phyloP scores from a whole-genome alignment of 2,113 vertebrate genomes.

The Gasterosteus aculeatus region DNA sequence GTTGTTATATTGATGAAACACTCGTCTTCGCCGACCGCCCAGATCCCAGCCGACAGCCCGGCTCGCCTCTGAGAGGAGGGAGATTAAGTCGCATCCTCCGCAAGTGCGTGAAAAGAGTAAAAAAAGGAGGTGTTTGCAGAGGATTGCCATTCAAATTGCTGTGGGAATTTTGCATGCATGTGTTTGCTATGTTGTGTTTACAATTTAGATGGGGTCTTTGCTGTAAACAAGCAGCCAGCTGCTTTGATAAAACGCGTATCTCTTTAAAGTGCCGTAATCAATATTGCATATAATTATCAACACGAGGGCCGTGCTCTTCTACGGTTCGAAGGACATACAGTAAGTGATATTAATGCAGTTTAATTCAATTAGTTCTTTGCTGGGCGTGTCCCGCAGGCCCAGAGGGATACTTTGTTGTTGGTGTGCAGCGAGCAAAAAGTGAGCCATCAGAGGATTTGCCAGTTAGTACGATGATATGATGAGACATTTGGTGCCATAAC shows the following conservation, averaged over 20 bases:
- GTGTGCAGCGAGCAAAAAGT: constrained; percentile 40
- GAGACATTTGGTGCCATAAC: constrained; percentile 61
- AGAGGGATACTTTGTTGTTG: constrained; percentile 70
- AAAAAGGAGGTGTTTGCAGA: constrained; percentile 45
- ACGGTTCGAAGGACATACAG: constrained; percentile 53
- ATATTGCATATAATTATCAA: constrained; percentile 71
- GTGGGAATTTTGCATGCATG: constrained; percentile 63
- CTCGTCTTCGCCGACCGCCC: constrained; percentile 42
- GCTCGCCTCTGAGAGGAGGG: constrained; percentile 31
- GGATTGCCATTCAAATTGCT: constrained; percentile 60
- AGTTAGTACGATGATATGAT: constrained; percentile 68
- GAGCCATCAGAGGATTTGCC: constrained; percentile 41
- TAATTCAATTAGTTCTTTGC: constrained; percentile 66
- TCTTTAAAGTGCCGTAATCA: constrained; percentile 72
- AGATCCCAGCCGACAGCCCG: constrained; percentile 35
- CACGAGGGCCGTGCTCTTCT: constrained; percentile 61
- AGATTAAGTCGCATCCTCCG: constrained; percentile 61
- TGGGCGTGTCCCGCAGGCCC: constrained; percentile 55
- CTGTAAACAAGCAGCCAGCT: constrained; percentile 73
- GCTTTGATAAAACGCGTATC: constrained; percentile 63
- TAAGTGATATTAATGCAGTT: constrained; percentile 70
- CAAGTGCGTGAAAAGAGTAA: constrained; percentile 30
- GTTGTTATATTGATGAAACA: constrained; percentile 62
- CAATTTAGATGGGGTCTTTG: constrained; percentile 36
- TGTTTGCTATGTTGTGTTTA: constrained; percentile 69